Evolutionary conservation across 2,797 vertebrate genomes (phyloP), one percentile per base, ranked within the genome.

Genomic region (Notolepis coatsorum): DNA sequence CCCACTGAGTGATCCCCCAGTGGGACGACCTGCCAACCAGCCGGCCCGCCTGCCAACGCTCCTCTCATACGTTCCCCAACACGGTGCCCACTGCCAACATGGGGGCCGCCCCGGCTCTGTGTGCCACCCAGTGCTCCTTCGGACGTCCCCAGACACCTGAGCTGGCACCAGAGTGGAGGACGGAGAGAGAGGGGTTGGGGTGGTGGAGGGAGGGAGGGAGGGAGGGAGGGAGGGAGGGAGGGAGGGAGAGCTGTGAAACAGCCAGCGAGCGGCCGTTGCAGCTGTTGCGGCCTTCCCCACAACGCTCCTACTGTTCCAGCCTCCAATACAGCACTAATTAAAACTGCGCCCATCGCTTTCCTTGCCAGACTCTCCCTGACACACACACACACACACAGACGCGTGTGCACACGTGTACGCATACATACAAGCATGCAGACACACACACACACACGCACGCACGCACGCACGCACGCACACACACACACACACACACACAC

Each of bases 211-310:
- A 17, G 10, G 10, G 45, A 17, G 25, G n/a, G 24, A 9, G 37
- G 27, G 60, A 53, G 25, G 48, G 66, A 80, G 66, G 27, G 33
- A 12, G n/a, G 17, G 24, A 48, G 25, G 21, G 30, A 47, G 10
- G 27, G 31, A 65, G 69, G 73, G 35, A 63, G 70, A 58, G 67
- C 41, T 48, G 68, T 79, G 68, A 65, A 74, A 76, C 46, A 77
- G 68, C 74, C 74, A 77, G 78, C 71, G 75, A 68, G 67, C 77
- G 73, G 68, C 61, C 72, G 61, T 57, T 77, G 71, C 87, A 91
- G 88, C 89, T 91, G 89, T 87, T 77, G 81, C 65, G 68, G 77
- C 75, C 73, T 75, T 71, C 82, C 82, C 76, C 77, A 91, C 89
- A 91, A 90, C 59, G 74, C 84, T 72, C 66, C 71, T 77, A 84